Evolutionary conservation across 2,797 vertebrate genomes (phyloP).

Genomic region (Cichlasoma orientale): DNA sequence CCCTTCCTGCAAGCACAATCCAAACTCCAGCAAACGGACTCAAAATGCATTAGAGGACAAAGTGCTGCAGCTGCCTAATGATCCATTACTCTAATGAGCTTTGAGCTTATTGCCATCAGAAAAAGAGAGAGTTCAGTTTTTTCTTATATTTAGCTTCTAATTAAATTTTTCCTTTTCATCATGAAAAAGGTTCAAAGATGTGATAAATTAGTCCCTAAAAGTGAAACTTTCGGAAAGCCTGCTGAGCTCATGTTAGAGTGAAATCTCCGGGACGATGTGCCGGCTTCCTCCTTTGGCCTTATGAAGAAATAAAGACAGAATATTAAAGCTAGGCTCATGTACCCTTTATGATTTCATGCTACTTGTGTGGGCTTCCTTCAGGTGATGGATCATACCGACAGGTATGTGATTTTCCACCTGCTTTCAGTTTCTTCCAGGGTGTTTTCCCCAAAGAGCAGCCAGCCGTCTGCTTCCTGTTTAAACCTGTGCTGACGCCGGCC

Average conservation of each 20-base stretch:
- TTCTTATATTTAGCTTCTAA: not conserved
- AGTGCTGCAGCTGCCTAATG: not conserved
- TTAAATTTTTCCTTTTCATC: not conserved
- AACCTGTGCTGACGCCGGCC: not conserved
- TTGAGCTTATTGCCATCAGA: slow-evolving; percentile 17
- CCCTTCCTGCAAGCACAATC: slow-evolving; percentile 3
- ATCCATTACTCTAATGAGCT: slow-evolving; percentile 45
- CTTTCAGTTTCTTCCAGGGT: not conserved
- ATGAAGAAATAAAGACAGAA: not conserved
- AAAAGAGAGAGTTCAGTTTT: not conserved
- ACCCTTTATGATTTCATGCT: not conserved
- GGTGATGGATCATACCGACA: not conserved
- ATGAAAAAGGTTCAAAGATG: not conserved
- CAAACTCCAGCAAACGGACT: slow-evolving; percentile 17
- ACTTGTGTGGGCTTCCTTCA: not conserved
- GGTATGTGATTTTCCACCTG: not conserved
- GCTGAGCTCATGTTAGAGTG: not conserved
- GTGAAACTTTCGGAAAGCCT: not conserved
- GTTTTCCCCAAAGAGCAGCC: not conserved
- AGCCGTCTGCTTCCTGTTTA: not conserved
- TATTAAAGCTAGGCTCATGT: not conserved
- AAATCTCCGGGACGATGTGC: not conserved
- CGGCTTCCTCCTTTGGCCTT: not conserved
- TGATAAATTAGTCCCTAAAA: not conserved
- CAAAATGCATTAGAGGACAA: slow-evolving; percentile 36